Evolutionary conservation across 2,113 vertebrate genomes (phyloP).

Genomic region (Macaca nemestrina): DNA sequence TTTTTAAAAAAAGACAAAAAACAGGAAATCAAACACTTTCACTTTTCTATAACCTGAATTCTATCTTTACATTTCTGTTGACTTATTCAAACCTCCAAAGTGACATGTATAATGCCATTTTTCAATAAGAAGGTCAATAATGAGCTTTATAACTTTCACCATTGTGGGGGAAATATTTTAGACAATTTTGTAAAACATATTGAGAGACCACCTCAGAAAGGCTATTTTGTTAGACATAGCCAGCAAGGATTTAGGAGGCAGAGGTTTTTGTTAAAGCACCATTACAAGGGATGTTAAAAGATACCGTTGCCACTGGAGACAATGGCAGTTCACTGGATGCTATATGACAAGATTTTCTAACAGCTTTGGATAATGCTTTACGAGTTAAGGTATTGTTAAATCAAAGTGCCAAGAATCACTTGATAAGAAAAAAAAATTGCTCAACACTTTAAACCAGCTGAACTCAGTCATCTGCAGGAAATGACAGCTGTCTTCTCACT

Average conservation of each 20-base stretch:
- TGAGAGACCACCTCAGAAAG: neutral
- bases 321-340: accelerated
- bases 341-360: accelerated
- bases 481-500: neutral
- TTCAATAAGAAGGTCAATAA: slow-evolving; percentile 18
- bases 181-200: neutral
- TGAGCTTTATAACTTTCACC: neutral
- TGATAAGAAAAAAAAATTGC: accelerated
- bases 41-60: neutral
- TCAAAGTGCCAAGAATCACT: neutral
- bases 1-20: neutral
- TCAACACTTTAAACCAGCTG: neutral
- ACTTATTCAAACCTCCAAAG: neutral
- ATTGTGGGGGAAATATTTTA: neutral
- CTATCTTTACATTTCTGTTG: neutral
- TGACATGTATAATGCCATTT: neutral
- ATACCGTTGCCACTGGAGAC: neutral
- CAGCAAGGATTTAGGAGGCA: neutral
- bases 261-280: neutral
- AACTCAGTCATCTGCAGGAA: neutral
- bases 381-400: neutral
- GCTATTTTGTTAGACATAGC: neutral
- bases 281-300: accelerated
- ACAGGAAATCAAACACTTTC: accelerated
- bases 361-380: accelerated